These are phyloP conservation scores for Sylvilagus floridanus DNA, from an alignment of 2,797 vertebrate genomes.

Conservation along the genomic window DNA sequence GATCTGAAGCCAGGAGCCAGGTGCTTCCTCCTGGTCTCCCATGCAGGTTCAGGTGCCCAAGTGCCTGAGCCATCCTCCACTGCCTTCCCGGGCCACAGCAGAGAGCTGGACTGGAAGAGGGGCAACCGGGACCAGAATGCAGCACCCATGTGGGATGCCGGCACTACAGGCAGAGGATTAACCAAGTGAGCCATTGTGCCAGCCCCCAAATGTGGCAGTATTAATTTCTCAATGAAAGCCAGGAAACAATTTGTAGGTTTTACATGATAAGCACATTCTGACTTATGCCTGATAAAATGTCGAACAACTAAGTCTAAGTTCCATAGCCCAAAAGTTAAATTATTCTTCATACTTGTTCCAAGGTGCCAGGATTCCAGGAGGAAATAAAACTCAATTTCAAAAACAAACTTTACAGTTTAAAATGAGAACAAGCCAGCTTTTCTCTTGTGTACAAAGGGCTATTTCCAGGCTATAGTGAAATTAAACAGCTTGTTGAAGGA, in stretches of 20 bases:
- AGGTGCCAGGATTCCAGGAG: slow-evolving; percentile 2
- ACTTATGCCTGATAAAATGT: not conserved
- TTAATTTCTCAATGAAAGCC: not conserved
- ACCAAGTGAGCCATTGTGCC: no score
- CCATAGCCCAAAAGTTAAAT: slow-evolving; percentile 20
- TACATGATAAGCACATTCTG: not conserved
- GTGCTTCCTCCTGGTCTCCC: no score
- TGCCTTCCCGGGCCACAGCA: no score
- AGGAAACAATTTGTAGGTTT: not conserved
- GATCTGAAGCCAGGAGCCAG: no score
- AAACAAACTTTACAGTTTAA: slow-evolving; percentile 62
- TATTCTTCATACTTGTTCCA: slow-evolving; percentile 32
- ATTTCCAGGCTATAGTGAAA: not conserved
- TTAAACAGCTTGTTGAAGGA: slow-evolving; percentile 40
- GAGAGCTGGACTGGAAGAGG: no score
- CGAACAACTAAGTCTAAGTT: not conserved
- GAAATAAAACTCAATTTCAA: slow-evolving; percentile 67
- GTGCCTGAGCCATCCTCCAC: no score
- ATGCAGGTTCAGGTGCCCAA: no score
- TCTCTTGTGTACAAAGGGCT: not conserved
- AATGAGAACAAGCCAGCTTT: slow-evolving; percentile 45
- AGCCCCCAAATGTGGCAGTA: not conserved
- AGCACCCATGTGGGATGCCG: no score
- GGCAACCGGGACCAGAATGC: no score
- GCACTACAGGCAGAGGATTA: no score